A percentile compares a stretch with the other conserved stretches of the same genome.
Evolutionary conservation across 1,140 invertebrate species (phyloP).

Genomic region (Cherax quadricarinatus): DNA sequence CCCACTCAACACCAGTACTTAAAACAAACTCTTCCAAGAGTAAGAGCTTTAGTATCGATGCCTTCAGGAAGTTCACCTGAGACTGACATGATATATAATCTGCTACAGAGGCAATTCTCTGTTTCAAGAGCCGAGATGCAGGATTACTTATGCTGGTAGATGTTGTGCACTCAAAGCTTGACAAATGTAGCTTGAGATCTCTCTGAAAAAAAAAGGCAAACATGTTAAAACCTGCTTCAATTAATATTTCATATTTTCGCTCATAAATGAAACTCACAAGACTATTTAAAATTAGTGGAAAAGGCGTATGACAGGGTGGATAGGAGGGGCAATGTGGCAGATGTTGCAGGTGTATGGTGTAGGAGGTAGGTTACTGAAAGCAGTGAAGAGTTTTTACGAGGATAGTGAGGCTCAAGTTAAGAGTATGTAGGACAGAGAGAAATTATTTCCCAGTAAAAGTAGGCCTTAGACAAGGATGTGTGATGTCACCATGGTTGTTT

Average conservation of each 20-base stretch:
- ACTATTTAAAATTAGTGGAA: no score
- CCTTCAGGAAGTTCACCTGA: constrained; percentile 55
- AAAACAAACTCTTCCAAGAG: constrained; percentile 61
- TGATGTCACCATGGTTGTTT: no score
- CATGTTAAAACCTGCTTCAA: background rate
- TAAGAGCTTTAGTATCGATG: constrained; percentile 56
- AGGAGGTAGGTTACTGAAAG: no score
- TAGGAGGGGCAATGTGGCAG: no score
- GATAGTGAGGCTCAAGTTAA: no score
- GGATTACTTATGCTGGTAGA: constrained; percentile 58
- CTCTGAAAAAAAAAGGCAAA: constrained; percentile 16
- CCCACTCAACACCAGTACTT: constrained; percentile 57
- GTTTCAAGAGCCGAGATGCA: constrained; percentile 51
- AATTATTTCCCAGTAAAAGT: no score
- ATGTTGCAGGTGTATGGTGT: no score
- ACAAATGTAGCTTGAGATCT: constrained; percentile 44
- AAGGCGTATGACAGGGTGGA: no score
- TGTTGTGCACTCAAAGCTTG: constrained; percentile 48
- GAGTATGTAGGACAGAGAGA: no score
- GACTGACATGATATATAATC: constrained; percentile 66
- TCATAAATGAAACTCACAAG: no score
- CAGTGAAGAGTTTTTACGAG: no score
- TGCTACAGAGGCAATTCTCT: constrained; percentile 54
- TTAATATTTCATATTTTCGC: background rate
- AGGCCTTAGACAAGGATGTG: no score